Evolutionary conservation across 2,888 invertebrate genomes (phyloP), one percentile per base, ranked within the genome.

Genomic region (Pyrgus malvae): DNA sequence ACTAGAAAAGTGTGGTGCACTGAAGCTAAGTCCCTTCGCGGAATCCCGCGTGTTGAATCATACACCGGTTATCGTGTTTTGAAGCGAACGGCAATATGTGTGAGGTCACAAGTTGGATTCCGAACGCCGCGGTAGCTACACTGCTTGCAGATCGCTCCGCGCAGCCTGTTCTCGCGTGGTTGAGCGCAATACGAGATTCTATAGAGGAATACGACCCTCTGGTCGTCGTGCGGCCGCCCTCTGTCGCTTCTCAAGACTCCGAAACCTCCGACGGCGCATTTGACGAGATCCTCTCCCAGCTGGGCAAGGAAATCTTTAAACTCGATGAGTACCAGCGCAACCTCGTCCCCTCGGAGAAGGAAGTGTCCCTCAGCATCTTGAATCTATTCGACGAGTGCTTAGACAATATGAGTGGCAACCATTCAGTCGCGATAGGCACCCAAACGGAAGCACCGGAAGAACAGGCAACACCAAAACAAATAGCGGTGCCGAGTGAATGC

Each of bases 101-200:
- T 73, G 86, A 83, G 71, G 77, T 82, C 69, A 78, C 82, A 78
- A 89, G 88, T 89, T 90, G 89, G 88, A 80, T 90, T 72, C 90
- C 91, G 80, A 78, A 74, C 84, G 88, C 80, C 67, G 85, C 86
- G 56, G 84, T 84, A 80, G 78, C 68, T 58, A 86, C 87, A 84
- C 83, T 87, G 70, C 78, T 78, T 72, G 69, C 74, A 62, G 76
- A 76, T 50, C 72, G 76, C 64, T 74, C 83, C 66, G 75, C 85
- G 61, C 76, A 76, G 66, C 82, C 87, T 31, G 68, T 88, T 17
- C 70, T 87, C 75, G 86, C 83, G 50, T 91, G 91, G 91, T 74
- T 91, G n/a, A 64, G 75, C 11, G 68, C 71, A 3, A 69, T 91
- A 49, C 80, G 91, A 49, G 78, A 69, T 27, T 72, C 80, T 6